Evolutionary conservation across 2,888 invertebrate species (phyloP), one percentile per base, ranked within the genome.

Genomic region (Mechanitis messenoides): DNA sequence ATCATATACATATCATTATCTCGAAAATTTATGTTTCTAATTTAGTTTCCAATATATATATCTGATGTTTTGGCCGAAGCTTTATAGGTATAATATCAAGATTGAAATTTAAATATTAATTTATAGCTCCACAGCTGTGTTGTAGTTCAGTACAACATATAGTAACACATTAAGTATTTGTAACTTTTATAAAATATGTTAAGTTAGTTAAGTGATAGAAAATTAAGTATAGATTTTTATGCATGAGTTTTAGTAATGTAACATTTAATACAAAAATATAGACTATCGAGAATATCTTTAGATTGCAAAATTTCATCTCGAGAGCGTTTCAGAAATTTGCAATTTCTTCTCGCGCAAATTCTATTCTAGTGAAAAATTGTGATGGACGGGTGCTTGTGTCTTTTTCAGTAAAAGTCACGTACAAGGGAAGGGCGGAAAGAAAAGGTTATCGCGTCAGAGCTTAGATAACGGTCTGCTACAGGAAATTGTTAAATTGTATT

Each of bases 331-430:
- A 80, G 72, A 79, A 80, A 81, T 83, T 82, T 84, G 79, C 83
- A 83, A 83, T 80, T 84, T 85, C 78, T 76, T 77, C 74, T 71
- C 69, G 69, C 70, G 72, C 66, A 75, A 81, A 82, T 80, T 81
- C 78, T 76, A 77, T 81, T 78, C 73, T 71, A 54, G 75, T 79
- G 80, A 82, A 85, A 86, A 84, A 85, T 84, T 50, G 78, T 79
- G 80, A 76, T 65, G 70, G 72, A 71, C 72, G 61, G 46, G 47
- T 72, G 69, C 71, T 72, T 68, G 72, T 74, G 75, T 77, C 78
- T 79, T 75, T 63, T 60, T 65, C 60, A 70, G 55, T 70, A 74
- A 80, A 79, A 85, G 84, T 85, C 86, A 87, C 86, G 85, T 86
- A 80, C 75, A 73, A 72, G 73, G 77, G 78, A 81, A 78, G 60